Evolutionary conservation across 2,888 invertebrate genomes (phyloP), one percentile per base, ranked within the genome.

Genomic region (Ceramica pisi): DNA sequence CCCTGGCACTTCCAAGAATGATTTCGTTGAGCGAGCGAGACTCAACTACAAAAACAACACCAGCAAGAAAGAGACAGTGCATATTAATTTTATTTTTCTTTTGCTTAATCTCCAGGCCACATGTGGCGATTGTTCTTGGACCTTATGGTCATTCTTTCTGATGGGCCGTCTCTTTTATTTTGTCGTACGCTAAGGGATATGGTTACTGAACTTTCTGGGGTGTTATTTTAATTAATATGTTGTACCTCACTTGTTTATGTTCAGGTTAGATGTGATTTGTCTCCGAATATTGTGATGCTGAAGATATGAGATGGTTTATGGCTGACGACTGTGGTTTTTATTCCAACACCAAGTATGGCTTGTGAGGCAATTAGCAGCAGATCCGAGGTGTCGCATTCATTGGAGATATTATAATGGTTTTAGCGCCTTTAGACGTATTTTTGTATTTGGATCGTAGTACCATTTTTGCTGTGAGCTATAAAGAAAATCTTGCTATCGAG

Each of bases 51-150:
- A 65, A 76, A 75, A 68, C 68, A 46, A 50, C 16, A 46, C 9
- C 84, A n/a, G 46, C 63, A 82, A 90, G 86, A 83, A 87, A 83
- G 92, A 89, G 83, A 72, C 63, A 79, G 76, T 87, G 88, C 87
- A 92, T 90, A 92, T 93, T 91, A 92, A 91, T 93, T 94, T 94
- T 94, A 88, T 94, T 94, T 94, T 95, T 95, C 94, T 94, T 94
- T 89, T 95, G 92, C 89, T 91, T 94, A 94, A 94, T 95, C 95
- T 94, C 92, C 92, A 91, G 94, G 92, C 95, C 95, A 95, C 95
- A 96, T 95, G 95, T 95, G 95, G 95, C 90, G 94, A 94, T 94
- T 94, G 94, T 94, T 94, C 93, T 93, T 92, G 94, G 95, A 94
- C 95, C 95, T 94, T 95, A 94, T 92, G 95, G 95, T 95, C 95